phyloP scores from a whole-genome alignment of 2,113 vertebrate species.

The Salvelinus sp. region DNA sequence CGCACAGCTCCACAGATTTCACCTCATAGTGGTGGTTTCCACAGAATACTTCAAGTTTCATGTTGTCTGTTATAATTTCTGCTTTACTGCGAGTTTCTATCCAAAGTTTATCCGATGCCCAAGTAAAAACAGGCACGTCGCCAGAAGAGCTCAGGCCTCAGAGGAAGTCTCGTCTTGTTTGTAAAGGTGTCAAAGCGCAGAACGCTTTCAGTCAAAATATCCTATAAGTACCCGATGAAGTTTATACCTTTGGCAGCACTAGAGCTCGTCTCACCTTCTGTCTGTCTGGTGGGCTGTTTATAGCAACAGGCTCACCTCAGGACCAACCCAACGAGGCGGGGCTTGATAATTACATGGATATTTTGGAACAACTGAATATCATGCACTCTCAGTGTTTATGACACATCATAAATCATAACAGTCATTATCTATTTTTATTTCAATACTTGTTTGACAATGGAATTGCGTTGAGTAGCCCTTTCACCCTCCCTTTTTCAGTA shows the following conservation, averaged over 20 bases:
- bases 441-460: not conserved
- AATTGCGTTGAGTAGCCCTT: not conserved
- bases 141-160: not conserved
- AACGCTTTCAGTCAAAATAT: constrained; percentile 9
- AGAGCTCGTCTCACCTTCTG: constrained; percentile 55
- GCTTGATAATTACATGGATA: constrained; percentile 14
- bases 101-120: not conserved
- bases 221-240: constrained; percentile 1
- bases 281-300: constrained; percentile 53
- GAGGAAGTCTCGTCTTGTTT: not conserved
- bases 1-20: constrained; percentile 65
- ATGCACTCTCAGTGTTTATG: not conserved
- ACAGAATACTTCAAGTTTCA: constrained; percentile 86
- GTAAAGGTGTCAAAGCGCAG: constrained; percentile 29
- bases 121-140: not conserved
- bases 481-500: not conserved
- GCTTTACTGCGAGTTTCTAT: not conserved
- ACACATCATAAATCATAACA: not conserved
- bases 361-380: not conserved
- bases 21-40: constrained; percentile 66
- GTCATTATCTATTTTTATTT: not conserved
- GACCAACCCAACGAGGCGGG: constrained; percentile 70
- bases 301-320: constrained; percentile 63
- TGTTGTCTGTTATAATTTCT: constrained; percentile 43
- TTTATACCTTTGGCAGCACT: constrained; percentile 43